Conservation (phyloP, 1,140 invertebrate genomes). For the Hyles vespertilio region DNA sequence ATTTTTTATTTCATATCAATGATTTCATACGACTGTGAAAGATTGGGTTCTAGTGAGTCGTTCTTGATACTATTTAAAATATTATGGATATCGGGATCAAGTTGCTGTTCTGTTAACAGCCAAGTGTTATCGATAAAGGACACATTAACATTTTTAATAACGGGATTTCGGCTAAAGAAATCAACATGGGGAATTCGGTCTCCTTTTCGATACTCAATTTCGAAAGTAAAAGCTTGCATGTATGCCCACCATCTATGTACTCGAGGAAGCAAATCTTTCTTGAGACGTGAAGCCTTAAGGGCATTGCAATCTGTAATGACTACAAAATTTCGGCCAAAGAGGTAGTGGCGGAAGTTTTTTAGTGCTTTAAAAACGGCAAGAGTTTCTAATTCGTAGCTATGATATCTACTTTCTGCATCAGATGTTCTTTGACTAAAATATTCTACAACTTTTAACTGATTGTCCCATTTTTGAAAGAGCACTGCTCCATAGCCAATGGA, state of each 20-base stretch:
- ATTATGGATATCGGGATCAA: too few species aligned
- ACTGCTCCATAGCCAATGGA: constrained; percentile 38
- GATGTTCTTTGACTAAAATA: constrained; percentile 55
- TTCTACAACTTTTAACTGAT: constrained; percentile 64
- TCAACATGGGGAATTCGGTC: constrained; percentile 7
- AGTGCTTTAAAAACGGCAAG: constrained; percentile 49
- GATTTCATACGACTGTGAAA: too few species aligned
- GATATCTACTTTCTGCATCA: constrained; percentile 39
- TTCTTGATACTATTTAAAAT: too few species aligned
- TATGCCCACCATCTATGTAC: constrained; percentile 53
- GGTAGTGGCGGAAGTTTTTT: constrained; percentile 37
- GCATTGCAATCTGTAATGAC: constrained; percentile 45
- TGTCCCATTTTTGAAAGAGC: constrained; percentile 44
- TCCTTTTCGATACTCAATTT: constrained; percentile 23
- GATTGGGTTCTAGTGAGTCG: too few species aligned
- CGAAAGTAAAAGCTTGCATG: constrained; percentile 47
- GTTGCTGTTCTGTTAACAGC: too few species aligned
- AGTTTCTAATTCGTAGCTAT: constrained; percentile 60
- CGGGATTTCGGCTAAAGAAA: too few species aligned
- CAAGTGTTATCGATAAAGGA: too few species aligned
- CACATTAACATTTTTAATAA: too few species aligned
- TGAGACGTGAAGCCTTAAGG: constrained; percentile 38
- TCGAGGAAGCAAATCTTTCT: constrained; percentile 41
- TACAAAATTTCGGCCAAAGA: constrained; percentile 38
- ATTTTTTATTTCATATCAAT: too few species aligned